A percentile compares a stretch with the other conserved stretches of the same genome.
Evolutionary conservation across 2,113 vertebrate species (phyloP).

Genomic region (Pseudopipra pipra): DNA sequence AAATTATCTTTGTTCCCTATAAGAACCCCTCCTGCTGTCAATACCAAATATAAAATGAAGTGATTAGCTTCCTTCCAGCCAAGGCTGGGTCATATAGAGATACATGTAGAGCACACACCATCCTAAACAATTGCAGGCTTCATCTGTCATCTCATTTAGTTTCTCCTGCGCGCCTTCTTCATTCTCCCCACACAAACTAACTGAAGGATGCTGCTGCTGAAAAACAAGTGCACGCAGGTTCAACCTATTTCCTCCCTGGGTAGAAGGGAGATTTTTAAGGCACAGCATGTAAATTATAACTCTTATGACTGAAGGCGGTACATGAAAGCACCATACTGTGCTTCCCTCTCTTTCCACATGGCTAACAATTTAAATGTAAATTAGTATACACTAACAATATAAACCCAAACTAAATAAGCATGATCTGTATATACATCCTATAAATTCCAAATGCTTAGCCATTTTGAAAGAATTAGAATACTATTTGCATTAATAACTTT

Average conservation of each 20-base stretch:
- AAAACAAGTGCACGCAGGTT: constrained; percentile 14
- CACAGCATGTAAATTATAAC: background rate
- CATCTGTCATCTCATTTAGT: constrained; percentile 42
- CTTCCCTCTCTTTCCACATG: background rate
- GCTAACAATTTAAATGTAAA: constrained; percentile 73
- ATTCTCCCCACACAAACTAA: background rate
- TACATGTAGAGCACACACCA: background rate
- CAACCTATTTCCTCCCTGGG: constrained; percentile 26
- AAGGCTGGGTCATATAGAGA: background rate
- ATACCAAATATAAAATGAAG: background rate
- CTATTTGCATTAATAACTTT: constrained; percentile 43
- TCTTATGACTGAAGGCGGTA: background rate
- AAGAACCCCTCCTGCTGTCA: background rate
- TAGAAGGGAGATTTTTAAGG: constrained; percentile 35
- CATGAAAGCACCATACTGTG: background rate
- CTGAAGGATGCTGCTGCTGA: constrained; percentile 4
- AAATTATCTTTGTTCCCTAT: background rate
- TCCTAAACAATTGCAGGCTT: constrained; percentile 3
- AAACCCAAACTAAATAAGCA: constrained; percentile 8
- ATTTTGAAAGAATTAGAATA: constrained; percentile 1
- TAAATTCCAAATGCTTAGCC: background rate
- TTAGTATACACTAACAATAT: constrained; percentile 33
- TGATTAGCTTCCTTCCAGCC: background rate
- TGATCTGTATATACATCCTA: background rate
- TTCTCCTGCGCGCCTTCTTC: background rate